Conservation (phyloP, 2,888 invertebrate genomes). For the Leptogaster cylindrica region DNA sequence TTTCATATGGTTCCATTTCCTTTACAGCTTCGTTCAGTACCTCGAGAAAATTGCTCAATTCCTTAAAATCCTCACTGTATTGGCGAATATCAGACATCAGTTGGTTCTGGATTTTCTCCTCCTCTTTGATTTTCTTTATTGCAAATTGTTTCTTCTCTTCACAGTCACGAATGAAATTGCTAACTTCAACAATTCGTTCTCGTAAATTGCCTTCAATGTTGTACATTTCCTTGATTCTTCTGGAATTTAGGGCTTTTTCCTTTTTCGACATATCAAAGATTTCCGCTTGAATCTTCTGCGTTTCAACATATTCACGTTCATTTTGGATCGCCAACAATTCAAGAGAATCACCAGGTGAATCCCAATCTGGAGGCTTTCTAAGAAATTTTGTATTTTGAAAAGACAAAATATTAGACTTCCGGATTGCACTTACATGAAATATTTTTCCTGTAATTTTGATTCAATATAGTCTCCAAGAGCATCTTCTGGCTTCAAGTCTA, state of each 20-base stretch:
- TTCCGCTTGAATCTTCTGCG: slow-evolving; percentile 55
- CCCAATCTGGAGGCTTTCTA: slow-evolving; percentile 60
- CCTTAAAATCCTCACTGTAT: slow-evolving; percentile 50
- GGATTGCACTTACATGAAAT: slow-evolving; percentile 54
- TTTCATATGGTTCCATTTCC: slow-evolving; percentile 57
- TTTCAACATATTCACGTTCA: slow-evolving; percentile 56
- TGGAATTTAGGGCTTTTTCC: slow-evolving; percentile 53
- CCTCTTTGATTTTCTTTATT: slow-evolving; percentile 54
- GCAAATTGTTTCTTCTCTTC: slow-evolving; percentile 56
- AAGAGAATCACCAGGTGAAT: slow-evolving; percentile 57
- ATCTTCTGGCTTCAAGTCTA: slow-evolving; percentile 58
- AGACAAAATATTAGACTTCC: background rate
- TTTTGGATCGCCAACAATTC: slow-evolving; percentile 57
- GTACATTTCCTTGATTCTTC: slow-evolving; percentile 55
- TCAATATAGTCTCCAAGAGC: slow-evolving; percentile 56
- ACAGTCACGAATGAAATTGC: slow-evolving; percentile 59
- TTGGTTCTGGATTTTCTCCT: slow-evolving; percentile 53
- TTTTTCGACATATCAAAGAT: slow-evolving; percentile 55
- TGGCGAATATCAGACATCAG: slow-evolving; percentile 52
- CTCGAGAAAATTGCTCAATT: slow-evolving; percentile 53
- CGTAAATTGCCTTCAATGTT: slow-evolving; percentile 54
- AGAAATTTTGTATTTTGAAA: background rate
- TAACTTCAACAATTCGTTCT: slow-evolving; percentile 58
- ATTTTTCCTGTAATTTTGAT: slow-evolving; percentile 57
- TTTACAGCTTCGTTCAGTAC: slow-evolving; percentile 54